phyloP scores from a whole-genome alignment of 2,888 invertebrate species.

The Tenodera sinensis region DNA sequence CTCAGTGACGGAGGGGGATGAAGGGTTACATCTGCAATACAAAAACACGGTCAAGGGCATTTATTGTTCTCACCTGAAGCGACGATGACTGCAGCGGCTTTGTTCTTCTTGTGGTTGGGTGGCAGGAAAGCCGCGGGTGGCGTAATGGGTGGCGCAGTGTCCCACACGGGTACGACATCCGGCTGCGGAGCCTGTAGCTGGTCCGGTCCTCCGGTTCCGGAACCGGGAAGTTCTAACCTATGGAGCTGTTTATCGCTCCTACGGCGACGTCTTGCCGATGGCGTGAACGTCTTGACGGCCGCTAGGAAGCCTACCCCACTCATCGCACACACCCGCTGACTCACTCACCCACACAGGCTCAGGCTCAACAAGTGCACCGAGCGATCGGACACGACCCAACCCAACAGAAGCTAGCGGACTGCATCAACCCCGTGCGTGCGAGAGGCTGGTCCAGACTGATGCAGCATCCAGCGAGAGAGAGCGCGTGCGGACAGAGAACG shows the following conservation, averaged over 20 bases:
- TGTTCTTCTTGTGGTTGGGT: conserved; percentile 53
- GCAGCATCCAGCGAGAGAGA: not conserved
- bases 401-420: not conserved
- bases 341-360: not conserved
- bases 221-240: conserved; percentile 40
- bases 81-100: conserved; percentile 33
- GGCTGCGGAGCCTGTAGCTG: conserved; percentile 41
- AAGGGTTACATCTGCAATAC: not conserved
- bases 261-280: conserved; percentile 56
- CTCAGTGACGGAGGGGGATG: not conserved
- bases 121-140: conserved; percentile 65
- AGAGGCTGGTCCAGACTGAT: conserved; percentile 15
- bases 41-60: not conserved
- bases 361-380: conserved; percentile 9
- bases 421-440: not conserved
- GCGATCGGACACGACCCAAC: not conserved
- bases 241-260: conserved; percentile 60
- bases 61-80: not conserved
- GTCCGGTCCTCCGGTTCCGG: conserved; percentile 16
- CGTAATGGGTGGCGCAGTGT: conserved; percentile 60
- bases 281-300: conserved; percentile 63
- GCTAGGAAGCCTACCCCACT: conserved; percentile 57
- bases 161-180: conserved; percentile 56
- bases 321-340: conserved; percentile 41
- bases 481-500: not conserved